Conservation (phyloP, 2,888 invertebrate species). For the Watsonalla binaria region DNA sequence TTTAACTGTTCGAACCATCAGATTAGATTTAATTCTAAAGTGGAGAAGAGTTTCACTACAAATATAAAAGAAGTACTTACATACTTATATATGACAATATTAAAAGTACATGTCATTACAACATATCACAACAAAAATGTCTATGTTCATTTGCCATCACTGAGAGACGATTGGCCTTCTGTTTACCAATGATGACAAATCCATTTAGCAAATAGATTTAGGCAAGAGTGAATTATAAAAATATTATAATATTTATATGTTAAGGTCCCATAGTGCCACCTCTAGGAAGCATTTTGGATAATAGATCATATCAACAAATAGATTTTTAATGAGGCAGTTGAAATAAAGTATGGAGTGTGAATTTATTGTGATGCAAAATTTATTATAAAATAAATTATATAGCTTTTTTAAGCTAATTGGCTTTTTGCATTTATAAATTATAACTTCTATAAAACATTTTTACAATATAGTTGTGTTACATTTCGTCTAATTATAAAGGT, state of each 20-base stretch:
- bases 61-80: too few relatives aligned
- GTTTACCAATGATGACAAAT: neutral
- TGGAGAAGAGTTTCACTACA: too few relatives aligned
- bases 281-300: conserved; percentile 34
- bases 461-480: neutral
- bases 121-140: conserved; percentile 47
- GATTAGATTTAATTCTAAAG: conserved; percentile 12
- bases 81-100: conserved; percentile 5
- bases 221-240: too few relatives aligned
- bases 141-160: conserved; percentile 7
- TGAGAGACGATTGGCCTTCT: conserved; percentile 1
- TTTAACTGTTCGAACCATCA: conserved; percentile 23
- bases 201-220: neutral
- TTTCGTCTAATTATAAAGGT: too few relatives aligned
- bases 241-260: conserved; percentile 4
- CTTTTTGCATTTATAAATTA: conserved; percentile 24
- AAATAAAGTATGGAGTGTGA: conserved; percentile 6
- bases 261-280: conserved; percentile 52
- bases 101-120: conserved; percentile 51
- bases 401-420: conserved; percentile 48
- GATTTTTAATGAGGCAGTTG: conserved; percentile 2
- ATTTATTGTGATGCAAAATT: conserved; percentile 13
- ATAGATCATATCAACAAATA: conserved; percentile 18
- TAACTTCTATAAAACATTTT: neutral
- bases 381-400: conserved; percentile 18